phyloP scores from a whole-genome alignment of 2,888 invertebrate genomes.

The Drosophila buzzatii region DNA sequence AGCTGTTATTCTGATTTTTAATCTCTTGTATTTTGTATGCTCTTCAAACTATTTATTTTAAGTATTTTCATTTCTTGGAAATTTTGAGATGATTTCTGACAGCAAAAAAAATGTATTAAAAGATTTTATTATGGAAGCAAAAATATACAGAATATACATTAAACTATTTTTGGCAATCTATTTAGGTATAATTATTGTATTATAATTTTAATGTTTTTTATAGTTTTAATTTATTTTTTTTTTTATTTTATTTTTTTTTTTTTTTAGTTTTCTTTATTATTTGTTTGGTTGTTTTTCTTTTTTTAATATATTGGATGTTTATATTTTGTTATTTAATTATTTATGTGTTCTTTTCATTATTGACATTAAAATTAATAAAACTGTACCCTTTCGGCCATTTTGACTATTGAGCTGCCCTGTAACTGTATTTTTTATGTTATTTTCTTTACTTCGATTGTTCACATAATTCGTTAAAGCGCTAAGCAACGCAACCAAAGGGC shows the following conservation, averaged over 20 bases:
- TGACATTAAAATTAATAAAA: neutral
- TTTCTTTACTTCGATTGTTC: conserved; percentile 6
- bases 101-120: no score
- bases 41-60: conserved; percentile 6
- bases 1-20: conserved; percentile 44
- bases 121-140: neutral
- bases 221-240: neutral
- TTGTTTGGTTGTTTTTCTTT: neutral
- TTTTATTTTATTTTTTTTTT: neutral
- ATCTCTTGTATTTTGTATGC: conserved; percentile 27
- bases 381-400: conserved; percentile 51
- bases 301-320: neutral
- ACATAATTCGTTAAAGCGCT: conserved; percentile 67
- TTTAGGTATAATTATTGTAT: no score
- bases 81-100: neutral
- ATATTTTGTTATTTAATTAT: neutral
- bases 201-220: no score
- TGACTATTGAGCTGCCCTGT: conserved; percentile 26
- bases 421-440: conserved; percentile 10
- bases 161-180: no score
- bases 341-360: neutral
- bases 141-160: no score
- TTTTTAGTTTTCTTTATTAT: neutral
- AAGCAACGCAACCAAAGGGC: conserved; percentile 69
- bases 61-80: conserved; percentile 3